A percentile compares a stretch with the other conserved stretches of the same genome.
Evolutionary conservation across 2,797 vertebrate species (phyloP).

Genomic region (Setipinna tenuifilis): DNA sequence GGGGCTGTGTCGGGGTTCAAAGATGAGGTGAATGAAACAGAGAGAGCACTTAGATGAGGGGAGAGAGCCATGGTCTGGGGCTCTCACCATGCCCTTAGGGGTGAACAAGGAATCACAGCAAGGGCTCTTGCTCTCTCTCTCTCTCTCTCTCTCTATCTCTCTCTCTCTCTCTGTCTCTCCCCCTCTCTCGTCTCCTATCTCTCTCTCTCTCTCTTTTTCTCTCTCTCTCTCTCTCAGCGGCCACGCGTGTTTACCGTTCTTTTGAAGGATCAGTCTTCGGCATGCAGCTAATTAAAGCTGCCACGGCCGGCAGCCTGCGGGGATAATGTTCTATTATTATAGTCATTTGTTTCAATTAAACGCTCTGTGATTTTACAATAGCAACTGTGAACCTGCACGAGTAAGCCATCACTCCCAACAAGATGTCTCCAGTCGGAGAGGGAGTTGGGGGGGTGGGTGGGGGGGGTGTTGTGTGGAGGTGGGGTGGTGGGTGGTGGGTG

Average conservation of each 20-base stretch:
- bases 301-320: slow-evolving; percentile 93
- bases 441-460: slow-evolving; percentile 26
- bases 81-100: slow-evolving; percentile 64
- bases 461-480: neutral
- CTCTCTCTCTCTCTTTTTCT: slow-evolving; percentile 48
- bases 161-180: neutral
- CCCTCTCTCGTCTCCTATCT: slow-evolving; percentile 26
- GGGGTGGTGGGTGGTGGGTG: slow-evolving; percentile 54
- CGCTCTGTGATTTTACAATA: slow-evolving; percentile 99
- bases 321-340: slow-evolving; percentile 99
- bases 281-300: slow-evolving; percentile 99
- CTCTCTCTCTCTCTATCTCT: slow-evolving; percentile 13
- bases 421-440: slow-evolving; percentile 89
- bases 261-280: slow-evolving; percentile 96
- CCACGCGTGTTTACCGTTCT: slow-evolving; percentile 71
- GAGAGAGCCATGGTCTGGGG: slow-evolving; percentile 38
- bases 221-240: slow-evolving; percentile 19
- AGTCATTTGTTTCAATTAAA: slow-evolving; percentile 99
- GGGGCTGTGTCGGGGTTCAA: slow-evolving; percentile 63
- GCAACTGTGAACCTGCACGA: slow-evolving; percentile 96
- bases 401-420: slow-evolving; percentile 95
- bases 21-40: slow-evolving; percentile 48
- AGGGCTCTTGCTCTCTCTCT: slow-evolving; percentile 50
- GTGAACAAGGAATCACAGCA: slow-evolving; percentile 73
- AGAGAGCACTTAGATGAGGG: slow-evolving; percentile 36